These are phyloP conservation scores for Platalea minor DNA, from an alignment of 2,797 vertebrate species.

Conservation along the genomic window DNA sequence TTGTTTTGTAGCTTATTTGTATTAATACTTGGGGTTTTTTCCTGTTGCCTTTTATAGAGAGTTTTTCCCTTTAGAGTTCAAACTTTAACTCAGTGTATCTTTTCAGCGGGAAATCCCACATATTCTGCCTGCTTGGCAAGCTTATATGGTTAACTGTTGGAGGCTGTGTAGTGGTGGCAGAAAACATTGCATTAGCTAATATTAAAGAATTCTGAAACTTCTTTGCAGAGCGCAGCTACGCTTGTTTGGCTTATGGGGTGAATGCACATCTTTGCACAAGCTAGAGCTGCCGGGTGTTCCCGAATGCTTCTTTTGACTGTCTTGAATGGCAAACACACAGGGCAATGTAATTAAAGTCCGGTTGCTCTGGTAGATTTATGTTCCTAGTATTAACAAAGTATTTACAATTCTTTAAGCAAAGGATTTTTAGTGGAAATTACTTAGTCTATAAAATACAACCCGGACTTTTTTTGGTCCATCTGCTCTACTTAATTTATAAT, in stretches of 20 bases:
- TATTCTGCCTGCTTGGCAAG: background rate
- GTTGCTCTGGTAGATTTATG: background rate
- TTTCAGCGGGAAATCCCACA: background rate
- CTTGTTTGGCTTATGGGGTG: background rate
- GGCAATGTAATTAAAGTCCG: background rate
- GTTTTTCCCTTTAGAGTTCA: background rate
- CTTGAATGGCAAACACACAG: background rate
- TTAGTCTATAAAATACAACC: background rate
- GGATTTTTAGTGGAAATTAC: background rate
- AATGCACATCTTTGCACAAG: background rate
- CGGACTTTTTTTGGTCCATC: background rate
- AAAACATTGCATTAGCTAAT: background rate
- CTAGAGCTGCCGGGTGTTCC: background rate
- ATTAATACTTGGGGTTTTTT: background rate
- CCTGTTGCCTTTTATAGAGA: background rate
- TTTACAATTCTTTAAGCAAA: background rate
- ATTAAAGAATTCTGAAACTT: background rate
- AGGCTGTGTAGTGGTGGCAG: background rate
- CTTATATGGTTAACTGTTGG: background rate
- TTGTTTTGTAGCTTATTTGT: background rate
- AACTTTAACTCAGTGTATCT: background rate
- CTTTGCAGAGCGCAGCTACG: background rate
- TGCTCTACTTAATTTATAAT: background rate
- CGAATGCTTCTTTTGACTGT: background rate
- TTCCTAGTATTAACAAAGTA: background rate